Percentiles rank a stretch among this genome's conserved stretches.
Conservation (phyloP, 1,140 invertebrate species). For the Macrobrachium rosenbergii region DNA sequence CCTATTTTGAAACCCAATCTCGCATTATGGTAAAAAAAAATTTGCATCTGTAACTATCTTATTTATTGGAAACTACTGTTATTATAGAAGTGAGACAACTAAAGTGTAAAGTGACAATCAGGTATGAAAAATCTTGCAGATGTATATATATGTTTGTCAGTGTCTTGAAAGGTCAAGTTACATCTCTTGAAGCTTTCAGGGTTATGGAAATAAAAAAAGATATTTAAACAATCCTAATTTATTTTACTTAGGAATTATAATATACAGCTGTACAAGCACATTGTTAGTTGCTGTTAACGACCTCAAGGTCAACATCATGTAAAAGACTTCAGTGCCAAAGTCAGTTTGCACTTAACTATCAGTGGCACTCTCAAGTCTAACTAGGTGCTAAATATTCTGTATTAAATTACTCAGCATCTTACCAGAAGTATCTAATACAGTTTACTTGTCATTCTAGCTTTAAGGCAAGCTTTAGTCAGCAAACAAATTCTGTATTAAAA, state of each 20-base stretch:
- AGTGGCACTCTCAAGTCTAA: conserved; percentile 52
- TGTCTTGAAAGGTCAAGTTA: neutral
- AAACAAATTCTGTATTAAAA: too few relatives aligned
- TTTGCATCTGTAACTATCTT: neutral
- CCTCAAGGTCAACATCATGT: conserved; percentile 13
- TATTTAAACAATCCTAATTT: conserved; percentile 54
- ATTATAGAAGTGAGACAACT: neutral
- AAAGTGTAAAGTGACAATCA: neutral
- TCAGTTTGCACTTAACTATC: conserved; percentile 45
- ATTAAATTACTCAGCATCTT: too few relatives aligned
- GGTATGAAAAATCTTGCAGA: conserved; percentile 9
- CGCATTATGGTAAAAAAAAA: neutral
- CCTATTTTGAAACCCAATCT: too few relatives aligned
- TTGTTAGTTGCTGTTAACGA: conserved; percentile 57
- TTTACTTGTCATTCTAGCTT: too few relatives aligned
- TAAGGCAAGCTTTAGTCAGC: too few relatives aligned
- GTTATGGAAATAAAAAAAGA: conserved; percentile 21
- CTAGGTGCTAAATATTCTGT: neutral
- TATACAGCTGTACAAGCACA: conserved; percentile 61
- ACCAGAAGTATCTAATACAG: too few relatives aligned
- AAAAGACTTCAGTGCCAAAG: conserved; percentile 54
- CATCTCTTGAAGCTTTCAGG: neutral
- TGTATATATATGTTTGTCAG: neutral
- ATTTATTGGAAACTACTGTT: neutral
- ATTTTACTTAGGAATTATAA: conserved; percentile 56